These are phyloP conservation scores for Drosophila dunni DNA, from an alignment of 1,140 invertebrate species.

Conservation along the genomic window DNA sequence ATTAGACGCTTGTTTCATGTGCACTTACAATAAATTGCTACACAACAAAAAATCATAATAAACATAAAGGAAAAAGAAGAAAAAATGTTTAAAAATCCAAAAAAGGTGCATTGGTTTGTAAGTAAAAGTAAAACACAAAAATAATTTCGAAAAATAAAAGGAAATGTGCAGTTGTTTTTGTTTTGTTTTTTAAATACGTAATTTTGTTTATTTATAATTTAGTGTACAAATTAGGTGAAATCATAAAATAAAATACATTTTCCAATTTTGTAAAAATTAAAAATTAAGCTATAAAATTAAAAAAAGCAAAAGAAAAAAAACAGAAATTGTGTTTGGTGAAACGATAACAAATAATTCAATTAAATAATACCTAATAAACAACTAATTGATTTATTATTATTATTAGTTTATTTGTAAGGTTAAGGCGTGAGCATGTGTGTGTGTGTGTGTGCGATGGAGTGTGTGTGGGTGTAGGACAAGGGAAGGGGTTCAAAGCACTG, in stretches of 20 bases:
- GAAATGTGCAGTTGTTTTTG: constrained; percentile 19
- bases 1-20: constrained; percentile 71
- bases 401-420: constrained; percentile 19
- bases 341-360: constrained; percentile 67
- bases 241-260: constrained; percentile 40
- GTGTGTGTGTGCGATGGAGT: constrained; percentile 16
- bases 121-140: constrained; percentile 32
- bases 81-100: constrained; percentile 22
- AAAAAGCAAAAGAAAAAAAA: constrained; percentile 23
- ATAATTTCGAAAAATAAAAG: constrained; percentile 13
- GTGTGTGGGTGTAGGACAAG: constrained; percentile 12
- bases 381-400: constrained; percentile 30
- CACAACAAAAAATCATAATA: constrained; percentile 54
- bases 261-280: constrained; percentile 45
- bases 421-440: constrained; percentile 10
- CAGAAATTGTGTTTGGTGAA: constrained; percentile 34
- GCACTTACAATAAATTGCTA: constrained; percentile 77
- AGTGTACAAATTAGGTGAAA: constrained; percentile 51
- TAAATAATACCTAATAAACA: constrained; percentile 64
- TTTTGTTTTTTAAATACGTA: constrained; percentile 36
- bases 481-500: constrained; percentile 13
- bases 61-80: constrained; percentile 36
- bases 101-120: constrained; percentile 51
- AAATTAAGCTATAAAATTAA: constrained; percentile 44
- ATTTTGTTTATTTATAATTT: constrained; percentile 72